Conservation (phyloP, 2,888 invertebrate genomes). For the Ophraella communa region DNA sequence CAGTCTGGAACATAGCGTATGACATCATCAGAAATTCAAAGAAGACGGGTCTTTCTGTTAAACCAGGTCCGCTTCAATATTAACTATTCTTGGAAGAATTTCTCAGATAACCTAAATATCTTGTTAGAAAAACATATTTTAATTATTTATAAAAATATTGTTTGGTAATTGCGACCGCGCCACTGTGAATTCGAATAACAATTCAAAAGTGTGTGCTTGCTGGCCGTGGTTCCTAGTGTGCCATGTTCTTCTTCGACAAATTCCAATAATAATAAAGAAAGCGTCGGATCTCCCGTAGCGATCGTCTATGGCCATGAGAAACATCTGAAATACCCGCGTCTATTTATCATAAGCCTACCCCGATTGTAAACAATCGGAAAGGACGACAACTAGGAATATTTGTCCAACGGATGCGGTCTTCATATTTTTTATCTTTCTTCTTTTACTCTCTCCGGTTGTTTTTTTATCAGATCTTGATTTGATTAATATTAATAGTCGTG, state of each 20-base stretch:
- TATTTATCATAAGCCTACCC: conserved; percentile 45
- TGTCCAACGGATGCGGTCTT: conserved; percentile 26
- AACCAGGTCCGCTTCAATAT: too few species aligned
- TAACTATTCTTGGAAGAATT: too few species aligned
- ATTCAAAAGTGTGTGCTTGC: conserved; percentile 13
- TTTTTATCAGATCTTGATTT: conserved; percentile 44
- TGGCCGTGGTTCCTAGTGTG: conserved; percentile 24
- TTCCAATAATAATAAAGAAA: conserved; percentile 50
- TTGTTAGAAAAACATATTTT: background rate
- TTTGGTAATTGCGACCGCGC: background rate
- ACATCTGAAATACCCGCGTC: conserved; percentile 40
- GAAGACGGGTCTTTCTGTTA: too few species aligned
- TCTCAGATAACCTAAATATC: too few species aligned
- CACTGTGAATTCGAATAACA: conserved; percentile 10
- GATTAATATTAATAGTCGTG: conserved; percentile 47
- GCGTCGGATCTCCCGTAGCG: conserved; percentile 44
- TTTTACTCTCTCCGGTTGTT: conserved; percentile 22
- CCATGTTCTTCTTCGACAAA: conserved; percentile 44
- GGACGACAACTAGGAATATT: conserved; percentile 35
- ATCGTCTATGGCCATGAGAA: conserved; percentile 48
- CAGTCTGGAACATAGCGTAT: too few species aligned
- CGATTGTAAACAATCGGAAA: conserved; percentile 42
- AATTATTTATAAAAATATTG: background rate
- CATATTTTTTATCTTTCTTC: conserved; percentile 7
- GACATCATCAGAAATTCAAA: too few species aligned